Conservation (phyloP, 2,888 invertebrate species). For the Caenorhabditis doughertyi region DNA sequence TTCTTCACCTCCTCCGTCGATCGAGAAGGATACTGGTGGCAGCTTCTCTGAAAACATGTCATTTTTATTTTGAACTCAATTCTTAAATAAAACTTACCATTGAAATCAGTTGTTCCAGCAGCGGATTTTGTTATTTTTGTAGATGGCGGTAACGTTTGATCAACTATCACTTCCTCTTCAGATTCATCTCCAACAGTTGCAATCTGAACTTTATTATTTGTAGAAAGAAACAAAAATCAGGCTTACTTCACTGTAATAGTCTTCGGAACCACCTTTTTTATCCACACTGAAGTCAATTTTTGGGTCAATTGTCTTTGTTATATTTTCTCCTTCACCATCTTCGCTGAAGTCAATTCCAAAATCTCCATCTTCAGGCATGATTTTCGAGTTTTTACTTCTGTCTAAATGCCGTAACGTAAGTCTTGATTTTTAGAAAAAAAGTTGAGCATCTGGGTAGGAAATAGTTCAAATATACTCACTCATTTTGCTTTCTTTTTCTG, state of each 20-base stretch:
- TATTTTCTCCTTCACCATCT: slow-evolving; percentile 66
- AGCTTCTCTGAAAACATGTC: slow-evolving; percentile 45
- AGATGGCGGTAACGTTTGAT: slow-evolving; percentile 55
- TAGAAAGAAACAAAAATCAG: slow-evolving; percentile 26
- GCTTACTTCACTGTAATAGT: slow-evolving; percentile 78
- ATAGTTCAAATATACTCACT: slow-evolving; percentile 41
- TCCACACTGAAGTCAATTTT: slow-evolving; percentile 71
- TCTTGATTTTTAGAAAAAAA: no score
- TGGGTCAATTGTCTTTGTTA: slow-evolving; percentile 52
- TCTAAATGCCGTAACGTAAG: no score
- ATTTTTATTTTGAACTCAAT: not conserved
- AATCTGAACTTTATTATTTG: slow-evolving; percentile 32
- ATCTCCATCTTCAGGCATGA: slow-evolving; percentile 78
- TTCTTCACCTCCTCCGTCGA: slow-evolving; percentile 59
- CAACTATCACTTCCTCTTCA: slow-evolving; percentile 48
- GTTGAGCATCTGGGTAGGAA: no score
- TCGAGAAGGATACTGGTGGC: slow-evolving; percentile 65
- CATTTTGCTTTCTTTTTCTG: slow-evolving; percentile 63
- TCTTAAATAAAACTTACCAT: slow-evolving; percentile 9
- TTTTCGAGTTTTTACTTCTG: slow-evolving; percentile 64
- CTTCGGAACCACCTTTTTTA: slow-evolving; percentile 60
- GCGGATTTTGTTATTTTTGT: slow-evolving; percentile 52
- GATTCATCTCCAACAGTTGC: slow-evolving; percentile 63
- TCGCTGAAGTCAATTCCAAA: slow-evolving; percentile 81
- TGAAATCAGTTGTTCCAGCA: slow-evolving; percentile 56